Evolutionary conservation across 92 coral and sea anemone species (phyloP).

Genomic region (Actinernus sp.): DNA sequence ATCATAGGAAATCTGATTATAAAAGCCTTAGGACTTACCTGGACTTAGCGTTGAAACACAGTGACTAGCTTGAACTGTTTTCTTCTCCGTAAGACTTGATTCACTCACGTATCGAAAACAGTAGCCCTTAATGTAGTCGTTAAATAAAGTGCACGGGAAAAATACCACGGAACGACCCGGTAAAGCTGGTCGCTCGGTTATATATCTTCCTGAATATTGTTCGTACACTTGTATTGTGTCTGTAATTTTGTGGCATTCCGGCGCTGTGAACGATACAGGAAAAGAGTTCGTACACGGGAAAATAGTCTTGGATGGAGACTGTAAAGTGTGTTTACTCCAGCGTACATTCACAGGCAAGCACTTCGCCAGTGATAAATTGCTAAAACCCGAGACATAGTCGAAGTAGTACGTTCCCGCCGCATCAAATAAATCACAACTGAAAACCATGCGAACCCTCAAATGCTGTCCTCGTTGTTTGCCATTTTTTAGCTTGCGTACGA

Average conservation of each 20-base stretch:
- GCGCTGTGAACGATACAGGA: conserved; percentile 64
- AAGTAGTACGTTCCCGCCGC: conserved; percentile 76
- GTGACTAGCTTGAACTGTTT: conserved; percentile 56
- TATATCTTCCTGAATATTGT: conserved; percentile 63
- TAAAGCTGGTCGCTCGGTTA: conserved; percentile 53
- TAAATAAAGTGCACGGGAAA: conserved; percentile 79
- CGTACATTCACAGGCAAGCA: conserved; percentile 67
- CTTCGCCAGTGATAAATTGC: conserved; percentile 55
- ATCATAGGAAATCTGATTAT: conserved; percentile 5
- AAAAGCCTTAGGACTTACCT: conserved; percentile 83
- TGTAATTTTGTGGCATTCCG: conserved; percentile 73
- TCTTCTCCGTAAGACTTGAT: conserved; percentile 53
- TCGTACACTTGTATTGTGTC: conserved; percentile 70
- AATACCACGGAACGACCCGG: conserved; percentile 67
- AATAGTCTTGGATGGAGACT: conserved; percentile 63
- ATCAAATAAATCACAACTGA: conserved; percentile 85
- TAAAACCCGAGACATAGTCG: conserved; percentile 76
- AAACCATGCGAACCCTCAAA: conserved; percentile 68
- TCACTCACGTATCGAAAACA: conserved; percentile 89
- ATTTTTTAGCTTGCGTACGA: conserved; percentile 69
- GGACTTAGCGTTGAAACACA: conserved; percentile 82
- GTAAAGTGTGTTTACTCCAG: conserved; percentile 74
- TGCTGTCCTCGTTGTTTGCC: conserved; percentile 58
- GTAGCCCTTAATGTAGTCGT: conserved; percentile 77
- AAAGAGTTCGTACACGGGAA: conserved; percentile 84